Conservation (phyloP, 2,113 vertebrate species). For the Callaeas wilsoni region DNA sequence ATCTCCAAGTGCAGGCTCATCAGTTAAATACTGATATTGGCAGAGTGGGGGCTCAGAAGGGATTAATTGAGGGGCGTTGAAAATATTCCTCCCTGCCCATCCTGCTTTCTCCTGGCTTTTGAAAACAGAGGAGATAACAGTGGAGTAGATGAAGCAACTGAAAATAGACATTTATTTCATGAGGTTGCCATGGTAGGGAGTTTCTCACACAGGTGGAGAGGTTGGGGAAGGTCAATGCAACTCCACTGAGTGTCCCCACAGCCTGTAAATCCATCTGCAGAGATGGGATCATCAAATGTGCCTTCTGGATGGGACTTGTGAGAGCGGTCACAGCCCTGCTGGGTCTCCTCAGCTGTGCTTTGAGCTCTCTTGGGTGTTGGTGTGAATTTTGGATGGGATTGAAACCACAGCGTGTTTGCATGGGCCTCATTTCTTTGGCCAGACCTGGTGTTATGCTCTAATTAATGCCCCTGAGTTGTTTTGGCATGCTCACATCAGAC, state of each 20-base stretch:
- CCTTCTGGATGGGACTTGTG: rapidly evolving
- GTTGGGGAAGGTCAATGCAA: background rate
- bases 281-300: background rate
- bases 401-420: rapidly evolving
- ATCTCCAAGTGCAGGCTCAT: background rate
- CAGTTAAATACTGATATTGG: background rate
- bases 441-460: background rate
- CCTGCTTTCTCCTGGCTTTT: background rate
- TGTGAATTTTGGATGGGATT: background rate
- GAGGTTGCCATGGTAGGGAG: background rate
- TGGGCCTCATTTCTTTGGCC: background rate
- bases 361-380: background rate
- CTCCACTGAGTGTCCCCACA: background rate
- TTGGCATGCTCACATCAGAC: background rate
- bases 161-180: rapidly evolving
- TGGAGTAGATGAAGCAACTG: background rate
- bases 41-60: background rate
- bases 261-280: background rate
- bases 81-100: background rate
- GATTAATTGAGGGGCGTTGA: background rate
- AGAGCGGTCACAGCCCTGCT: background rate
- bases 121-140: background rate
- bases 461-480: background rate
- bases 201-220: background rate
- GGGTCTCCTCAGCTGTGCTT: background rate